Conservation (phyloP, 2,888 invertebrate species). For the Phlogophora meticulosa region DNA sequence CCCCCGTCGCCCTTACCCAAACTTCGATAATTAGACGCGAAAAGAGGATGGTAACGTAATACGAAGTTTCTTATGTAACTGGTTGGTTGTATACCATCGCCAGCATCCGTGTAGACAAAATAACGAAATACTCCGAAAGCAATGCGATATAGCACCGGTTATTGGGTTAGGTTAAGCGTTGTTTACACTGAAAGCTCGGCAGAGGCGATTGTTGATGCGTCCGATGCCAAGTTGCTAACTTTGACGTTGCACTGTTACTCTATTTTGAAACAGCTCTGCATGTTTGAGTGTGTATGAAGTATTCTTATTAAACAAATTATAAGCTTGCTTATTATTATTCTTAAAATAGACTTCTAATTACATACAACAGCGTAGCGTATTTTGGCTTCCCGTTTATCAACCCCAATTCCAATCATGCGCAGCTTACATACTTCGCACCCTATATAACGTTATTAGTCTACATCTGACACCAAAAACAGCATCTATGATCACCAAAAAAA, state of each 20-base stretch:
- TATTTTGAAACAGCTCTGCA: constrained; percentile 73
- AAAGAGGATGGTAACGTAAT: constrained; percentile 65
- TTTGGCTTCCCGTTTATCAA: constrained; percentile 13
- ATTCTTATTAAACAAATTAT: constrained; percentile 20
- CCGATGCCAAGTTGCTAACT: constrained; percentile 84
- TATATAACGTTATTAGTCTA: constrained; percentile 70
- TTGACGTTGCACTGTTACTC: constrained; percentile 80
- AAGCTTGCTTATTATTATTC: constrained; percentile 11
- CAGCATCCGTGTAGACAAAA: constrained; percentile 91
- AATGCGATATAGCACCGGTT: constrained; percentile 87
- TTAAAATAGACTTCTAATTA: constrained; percentile 12
- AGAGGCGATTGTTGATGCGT: constrained; percentile 88
- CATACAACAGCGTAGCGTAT: constrained; percentile 1
- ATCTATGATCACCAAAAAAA: constrained; percentile 77
- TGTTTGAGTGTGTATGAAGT: constrained; percentile 32
- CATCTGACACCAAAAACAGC: constrained; percentile 74
- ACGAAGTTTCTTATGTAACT: constrained; percentile 72
- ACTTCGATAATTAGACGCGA: constrained; percentile 65
- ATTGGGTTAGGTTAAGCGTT: constrained; percentile 90
- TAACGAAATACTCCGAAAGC: constrained; percentile 90
- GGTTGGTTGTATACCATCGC: constrained; percentile 83
- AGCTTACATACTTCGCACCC: constrained; percentile 52
- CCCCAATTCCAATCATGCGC: constrained; percentile 18
- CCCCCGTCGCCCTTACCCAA: constrained; percentile 71
- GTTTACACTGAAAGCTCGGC: constrained; percentile 83